Evolutionary conservation across 1,140 invertebrate species (phyloP).

Genomic region (Diabrotica virgifera): DNA sequence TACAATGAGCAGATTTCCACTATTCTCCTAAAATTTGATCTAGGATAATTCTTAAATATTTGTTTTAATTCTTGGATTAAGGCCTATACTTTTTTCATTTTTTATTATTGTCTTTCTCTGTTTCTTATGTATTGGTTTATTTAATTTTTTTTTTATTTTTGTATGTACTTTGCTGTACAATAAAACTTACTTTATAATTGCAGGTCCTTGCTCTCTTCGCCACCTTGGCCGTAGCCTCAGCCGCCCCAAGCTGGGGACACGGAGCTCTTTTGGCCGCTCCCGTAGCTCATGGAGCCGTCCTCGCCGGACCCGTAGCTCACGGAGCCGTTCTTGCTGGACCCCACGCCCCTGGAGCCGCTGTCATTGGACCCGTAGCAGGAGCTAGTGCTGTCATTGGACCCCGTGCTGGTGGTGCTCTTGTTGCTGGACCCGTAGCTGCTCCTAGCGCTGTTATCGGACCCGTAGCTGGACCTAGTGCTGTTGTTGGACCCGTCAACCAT

Average conservation of each 20-base stretch:
- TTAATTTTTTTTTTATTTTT: no score
- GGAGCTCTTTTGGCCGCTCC: slow-evolving; percentile 17
- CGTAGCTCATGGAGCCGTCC: slow-evolving; percentile 19
- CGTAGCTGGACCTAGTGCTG: slow-evolving; percentile 27
- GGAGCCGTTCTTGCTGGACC: slow-evolving; percentile 13
- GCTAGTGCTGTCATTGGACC: slow-evolving; percentile 11
- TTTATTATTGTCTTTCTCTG: no score
- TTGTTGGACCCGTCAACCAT: slow-evolving; percentile 27
- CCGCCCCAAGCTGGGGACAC: slow-evolving; percentile 23
- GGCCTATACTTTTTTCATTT: no score
- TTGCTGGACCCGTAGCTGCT: slow-evolving; percentile 25
- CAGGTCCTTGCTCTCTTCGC: slow-evolving; percentile 27
- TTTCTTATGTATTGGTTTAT: no score
- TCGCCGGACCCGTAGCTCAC: slow-evolving; percentile 5
- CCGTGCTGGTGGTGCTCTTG: not conserved
- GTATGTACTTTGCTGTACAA: no score
- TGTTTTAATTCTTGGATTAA: no score
- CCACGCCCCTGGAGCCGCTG: not conserved
- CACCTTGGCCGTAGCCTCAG: slow-evolving; percentile 31
- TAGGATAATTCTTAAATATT: no score
- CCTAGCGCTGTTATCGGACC: slow-evolving; percentile 28
- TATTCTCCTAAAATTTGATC: no score
- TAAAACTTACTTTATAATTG: not conserved
- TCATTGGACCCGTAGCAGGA: slow-evolving; percentile 11
- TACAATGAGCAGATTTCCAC: no score